Percentiles rank a stretch among this genome's conserved stretches.
phyloP scores from a whole-genome alignment of 2,888 invertebrate genomes.

The Lottia scabra region DNA sequence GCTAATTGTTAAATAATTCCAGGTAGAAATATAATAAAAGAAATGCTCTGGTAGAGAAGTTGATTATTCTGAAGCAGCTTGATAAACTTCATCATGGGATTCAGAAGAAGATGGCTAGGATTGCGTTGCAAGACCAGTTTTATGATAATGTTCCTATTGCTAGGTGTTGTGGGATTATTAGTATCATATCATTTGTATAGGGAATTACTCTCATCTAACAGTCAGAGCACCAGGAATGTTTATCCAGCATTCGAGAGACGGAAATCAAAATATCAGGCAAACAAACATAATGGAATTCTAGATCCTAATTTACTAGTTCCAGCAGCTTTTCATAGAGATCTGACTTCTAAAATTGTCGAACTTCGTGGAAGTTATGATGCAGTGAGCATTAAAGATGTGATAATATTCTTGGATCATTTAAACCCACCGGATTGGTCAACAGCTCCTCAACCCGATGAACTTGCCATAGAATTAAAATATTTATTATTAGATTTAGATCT shows the following conservation, averaged over 20 bases:
- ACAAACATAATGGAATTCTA: background rate
- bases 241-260: background rate
- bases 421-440: conserved; percentile 51
- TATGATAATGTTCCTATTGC: background rate
- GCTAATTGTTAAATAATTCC: too few species aligned
- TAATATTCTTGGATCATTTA: conserved; percentile 33
- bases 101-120: conserved; percentile 7
- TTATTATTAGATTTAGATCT: conserved; percentile 45
- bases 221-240: background rate
- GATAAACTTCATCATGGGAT: conserved; percentile 1
- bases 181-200: background rate
- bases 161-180: background rate
- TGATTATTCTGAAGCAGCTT: too few species aligned
- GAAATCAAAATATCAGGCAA: background rate
- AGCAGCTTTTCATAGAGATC: background rate
- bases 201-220: background rate
- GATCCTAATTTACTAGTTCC: background rate
- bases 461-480: conserved; percentile 47
- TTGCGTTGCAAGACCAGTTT: background rate
- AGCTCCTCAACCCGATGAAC: conserved; percentile 52
- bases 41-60: too few species aligned
- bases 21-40: too few species aligned
- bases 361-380: conserved; percentile 15
- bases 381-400: conserved; percentile 29
- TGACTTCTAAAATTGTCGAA: background rate